These are phyloP conservation scores for Scaptomyza reducta DNA, from an alignment of 2,888 invertebrate species.

Conservation along the genomic window DNA sequence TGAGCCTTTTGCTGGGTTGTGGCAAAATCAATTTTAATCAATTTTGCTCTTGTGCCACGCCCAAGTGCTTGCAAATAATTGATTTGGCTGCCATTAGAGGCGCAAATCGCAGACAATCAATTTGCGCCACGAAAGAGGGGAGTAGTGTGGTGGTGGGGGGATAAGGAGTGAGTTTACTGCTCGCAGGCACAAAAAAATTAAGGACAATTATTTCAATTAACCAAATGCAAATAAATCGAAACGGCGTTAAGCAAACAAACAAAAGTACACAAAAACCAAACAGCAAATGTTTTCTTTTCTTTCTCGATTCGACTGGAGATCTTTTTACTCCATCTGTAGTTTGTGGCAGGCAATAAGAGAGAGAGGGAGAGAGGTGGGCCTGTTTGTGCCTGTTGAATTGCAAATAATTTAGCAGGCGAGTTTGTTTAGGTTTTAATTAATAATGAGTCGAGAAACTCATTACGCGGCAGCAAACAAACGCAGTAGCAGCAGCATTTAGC, in stretches of 20 bases:
- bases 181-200: conserved; percentile 76
- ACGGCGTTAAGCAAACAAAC: conserved; percentile 69
- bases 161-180: conserved; percentile 37
- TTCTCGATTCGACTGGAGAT: conserved; percentile 18
- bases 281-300: conserved; percentile 41
- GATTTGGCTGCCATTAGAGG: conserved; percentile 73
- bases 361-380: neutral
- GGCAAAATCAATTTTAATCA: conserved; percentile 74
- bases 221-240: conserved; percentile 79
- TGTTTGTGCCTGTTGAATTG: conserved; percentile 65
- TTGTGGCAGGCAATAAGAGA: neutral
- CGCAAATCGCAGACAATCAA: conserved; percentile 78
- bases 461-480: conserved; percentile 70
- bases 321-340: conserved; percentile 26
- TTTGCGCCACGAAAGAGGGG: no score
- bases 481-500: conserved; percentile 12
- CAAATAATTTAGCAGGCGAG: conserved; percentile 72
- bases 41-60: conserved; percentile 58
- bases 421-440: conserved; percentile 77
- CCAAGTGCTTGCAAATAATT: conserved; percentile 71
- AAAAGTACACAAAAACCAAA: conserved; percentile 64
- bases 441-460: conserved; percentile 80
- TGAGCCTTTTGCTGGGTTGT: conserved; percentile 29
- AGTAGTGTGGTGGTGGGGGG: neutral
- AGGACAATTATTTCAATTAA: conserved; percentile 80